Conservation (phyloP, 1,140 invertebrate species). For the Caenorhabditis tropicalis region DNA sequence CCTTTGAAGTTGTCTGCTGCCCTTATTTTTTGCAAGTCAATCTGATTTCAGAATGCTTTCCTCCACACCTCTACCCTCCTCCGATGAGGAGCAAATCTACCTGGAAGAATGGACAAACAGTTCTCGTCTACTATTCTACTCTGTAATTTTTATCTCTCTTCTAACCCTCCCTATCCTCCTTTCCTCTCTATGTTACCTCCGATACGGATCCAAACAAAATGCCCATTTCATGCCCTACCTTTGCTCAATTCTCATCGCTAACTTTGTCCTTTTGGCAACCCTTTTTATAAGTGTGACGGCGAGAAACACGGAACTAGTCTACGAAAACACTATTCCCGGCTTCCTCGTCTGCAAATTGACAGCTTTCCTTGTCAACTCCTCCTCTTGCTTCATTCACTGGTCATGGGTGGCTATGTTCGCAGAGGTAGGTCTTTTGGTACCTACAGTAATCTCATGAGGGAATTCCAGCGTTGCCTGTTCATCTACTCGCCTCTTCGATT, state of each 20-base stretch:
- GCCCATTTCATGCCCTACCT: not conserved
- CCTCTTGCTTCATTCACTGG: constrained; percentile 15
- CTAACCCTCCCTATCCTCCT: not conserved
- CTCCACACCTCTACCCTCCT: not conserved
- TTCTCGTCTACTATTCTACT: constrained; percentile 22
- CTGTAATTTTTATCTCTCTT: constrained; percentile 7
- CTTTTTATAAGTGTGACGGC: not conserved
- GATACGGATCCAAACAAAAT: not conserved
- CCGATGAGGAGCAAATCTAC: not conserved
- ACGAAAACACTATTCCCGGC: not conserved
- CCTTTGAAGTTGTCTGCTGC: too few relatives aligned
- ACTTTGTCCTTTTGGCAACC: not conserved
- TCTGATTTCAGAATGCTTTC: not conserved
- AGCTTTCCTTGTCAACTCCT: not conserved
- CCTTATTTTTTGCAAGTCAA: too few relatives aligned
- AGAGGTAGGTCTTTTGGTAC: not conserved
- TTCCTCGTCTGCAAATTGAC: not conserved
- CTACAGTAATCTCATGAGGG: too few relatives aligned
- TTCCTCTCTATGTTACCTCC: not conserved
- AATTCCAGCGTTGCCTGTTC: not conserved
- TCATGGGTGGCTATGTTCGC: constrained; percentile 36
- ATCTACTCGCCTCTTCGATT: constrained; percentile 5
- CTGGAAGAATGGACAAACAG: constrained; percentile 34
- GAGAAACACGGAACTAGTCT: not conserved
- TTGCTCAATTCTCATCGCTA: not conserved